Evolutionary conservation across 2,797 vertebrate genomes (phyloP), one percentile per base, ranked within the genome.

Genomic region (Jordanella pulchra): DNA sequence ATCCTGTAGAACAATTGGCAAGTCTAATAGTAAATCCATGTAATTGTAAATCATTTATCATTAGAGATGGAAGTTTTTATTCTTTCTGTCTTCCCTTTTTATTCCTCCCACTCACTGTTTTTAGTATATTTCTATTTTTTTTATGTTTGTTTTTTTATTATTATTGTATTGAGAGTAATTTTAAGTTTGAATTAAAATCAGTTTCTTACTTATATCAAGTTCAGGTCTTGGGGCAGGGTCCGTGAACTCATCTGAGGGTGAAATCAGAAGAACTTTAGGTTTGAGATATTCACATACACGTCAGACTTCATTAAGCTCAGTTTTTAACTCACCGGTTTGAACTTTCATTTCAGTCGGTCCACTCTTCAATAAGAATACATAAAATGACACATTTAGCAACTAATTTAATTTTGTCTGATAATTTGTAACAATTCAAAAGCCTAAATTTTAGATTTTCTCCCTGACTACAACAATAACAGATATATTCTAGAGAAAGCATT

Each of bases 321-420:
- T 32, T 0, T 50, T 71, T 2, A 27, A 53, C 69, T 60, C 54
- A 76, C 75, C 69, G 11, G 1, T 27, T 61, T 1, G 25, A 27
- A 53, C 35, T 32, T 47, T 27, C 9, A 25, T 21, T 55, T 44
- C 27, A 35, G 45, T 25, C 21, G 45, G 56, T 50, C 27, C 45
- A 4, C 55, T 54, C 75, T 77, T 64, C 27, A 67, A 53, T 28
- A 61, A 4, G 61, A 14, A 71, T 28, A 48, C 7, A 13, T 3
- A 15, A 32, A 17, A 10, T 3, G 25, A 0, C 10, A 4, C 7
- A 32, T 35, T 27, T 21, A 30, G 15, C 55, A 58, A 58, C 28
- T 21, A 23, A 50, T 21, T 7, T 50, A 6, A 17, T 4, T 48
- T 48, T 48, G 48, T 1, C 48, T 21, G 2, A 50, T 10, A 23